These are phyloP conservation scores for Helleia helle DNA, from an alignment of 2,888 invertebrate species.

Conservation along the genomic window DNA sequence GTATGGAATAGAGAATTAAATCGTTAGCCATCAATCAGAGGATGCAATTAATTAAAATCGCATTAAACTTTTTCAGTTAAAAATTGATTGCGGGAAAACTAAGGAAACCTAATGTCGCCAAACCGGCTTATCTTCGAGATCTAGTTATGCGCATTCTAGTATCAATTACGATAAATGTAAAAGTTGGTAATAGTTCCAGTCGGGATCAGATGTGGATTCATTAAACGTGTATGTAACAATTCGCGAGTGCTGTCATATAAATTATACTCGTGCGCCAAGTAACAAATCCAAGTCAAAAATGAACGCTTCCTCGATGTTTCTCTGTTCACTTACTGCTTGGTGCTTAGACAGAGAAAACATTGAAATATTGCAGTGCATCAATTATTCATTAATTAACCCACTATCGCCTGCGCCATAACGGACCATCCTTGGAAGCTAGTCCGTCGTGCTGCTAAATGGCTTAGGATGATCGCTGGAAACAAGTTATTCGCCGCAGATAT, in stretches of 20 bases:
- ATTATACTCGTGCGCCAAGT: constrained; percentile 13
- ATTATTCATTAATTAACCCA: constrained; percentile 63
- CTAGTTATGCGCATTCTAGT: constrained; percentile 32
- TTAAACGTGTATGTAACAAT: constrained; percentile 18
- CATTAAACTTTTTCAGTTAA: constrained; percentile 45
- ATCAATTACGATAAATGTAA: constrained; percentile 39
- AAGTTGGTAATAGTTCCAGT: constrained; percentile 31
- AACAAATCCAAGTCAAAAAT: constrained; percentile 29
- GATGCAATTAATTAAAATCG: constrained; percentile 51
- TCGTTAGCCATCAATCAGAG: constrained; percentile 24
- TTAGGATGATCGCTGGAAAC: constrained; percentile 19
- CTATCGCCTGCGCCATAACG: constrained; percentile 43
- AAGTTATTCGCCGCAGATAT: constrained; percentile 12
- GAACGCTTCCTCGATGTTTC: constrained; percentile 29
- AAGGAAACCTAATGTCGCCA: constrained; percentile 40
- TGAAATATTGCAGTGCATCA: constrained; percentile 54
- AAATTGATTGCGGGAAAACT: constrained; percentile 35
- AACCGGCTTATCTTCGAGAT: constrained; percentile 29
- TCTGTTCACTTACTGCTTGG: constrained; percentile 24
- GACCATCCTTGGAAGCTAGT: constrained; percentile 31
- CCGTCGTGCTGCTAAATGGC: constrained; percentile 22
- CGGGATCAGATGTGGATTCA: constrained; percentile 22
- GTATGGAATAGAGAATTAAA: constrained; percentile 27
- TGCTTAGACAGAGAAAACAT: constrained; percentile 37
- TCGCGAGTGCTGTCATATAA: constrained; percentile 20